Evolutionary conservation across 2,888 invertebrate species (phyloP).

Genomic region (Netelia melanura): DNA sequence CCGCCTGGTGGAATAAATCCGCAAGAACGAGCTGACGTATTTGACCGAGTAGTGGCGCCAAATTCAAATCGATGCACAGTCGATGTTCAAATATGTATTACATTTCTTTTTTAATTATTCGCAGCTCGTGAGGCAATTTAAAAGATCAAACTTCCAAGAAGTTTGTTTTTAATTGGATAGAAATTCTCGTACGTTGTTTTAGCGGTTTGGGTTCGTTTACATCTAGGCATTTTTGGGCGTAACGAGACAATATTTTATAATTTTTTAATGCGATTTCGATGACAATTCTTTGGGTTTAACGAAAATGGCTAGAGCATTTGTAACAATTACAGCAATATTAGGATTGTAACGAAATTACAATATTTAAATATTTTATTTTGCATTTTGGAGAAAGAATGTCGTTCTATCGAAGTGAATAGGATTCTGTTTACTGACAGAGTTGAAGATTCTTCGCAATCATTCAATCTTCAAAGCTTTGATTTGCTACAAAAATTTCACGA

Average conservation of each 20-base stretch:
- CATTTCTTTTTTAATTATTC: background rate
- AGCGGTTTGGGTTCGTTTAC: background rate
- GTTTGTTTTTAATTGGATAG: slow-evolving; percentile 12
- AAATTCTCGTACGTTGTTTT: slow-evolving; percentile 30
- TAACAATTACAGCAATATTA: background rate
- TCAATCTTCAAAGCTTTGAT: background rate
- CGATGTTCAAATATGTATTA: background rate
- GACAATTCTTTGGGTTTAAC: background rate
- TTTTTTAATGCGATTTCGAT: background rate
- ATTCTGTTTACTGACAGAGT: background rate
- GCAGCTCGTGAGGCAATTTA: background rate
- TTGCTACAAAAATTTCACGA: background rate
- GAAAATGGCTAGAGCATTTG: background rate
- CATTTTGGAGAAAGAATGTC: background rate
- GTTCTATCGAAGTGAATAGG: background rate
- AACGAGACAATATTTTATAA: too few species aligned
- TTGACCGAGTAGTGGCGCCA: slow-evolving; percentile 30
- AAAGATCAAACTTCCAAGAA: slow-evolving; percentile 16
- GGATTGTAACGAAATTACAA: background rate
- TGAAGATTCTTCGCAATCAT: background rate
- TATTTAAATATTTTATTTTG: background rate
- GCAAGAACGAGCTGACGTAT: background rate
- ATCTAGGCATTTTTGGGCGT: too few species aligned
- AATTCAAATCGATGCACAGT: slow-evolving; percentile 28
- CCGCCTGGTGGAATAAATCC: slow-evolving; percentile 49